Percentiles rank a stretch among this genome's conserved stretches.
These are phyloP conservation scores for Odocoileus hemionus DNA, from an alignment of 2,113 vertebrate genomes.

Conservation along the genomic window DNA sequence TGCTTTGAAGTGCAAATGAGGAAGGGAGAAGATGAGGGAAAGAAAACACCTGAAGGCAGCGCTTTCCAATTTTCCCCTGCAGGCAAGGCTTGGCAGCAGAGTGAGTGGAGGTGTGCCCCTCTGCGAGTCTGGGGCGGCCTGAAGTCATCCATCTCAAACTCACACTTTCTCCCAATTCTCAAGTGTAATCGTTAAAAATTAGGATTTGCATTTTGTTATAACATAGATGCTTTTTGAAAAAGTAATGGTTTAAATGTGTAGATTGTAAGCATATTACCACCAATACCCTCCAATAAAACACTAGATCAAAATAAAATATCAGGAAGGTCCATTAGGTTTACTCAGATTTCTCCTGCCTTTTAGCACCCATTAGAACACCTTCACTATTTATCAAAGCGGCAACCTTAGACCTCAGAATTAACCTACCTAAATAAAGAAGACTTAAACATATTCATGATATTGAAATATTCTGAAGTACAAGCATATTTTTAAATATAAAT, in stretches of 20 bases:
- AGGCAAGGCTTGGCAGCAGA: neutral
- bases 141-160: neutral
- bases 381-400: neutral
- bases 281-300: neutral
- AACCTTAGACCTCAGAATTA: neutral
- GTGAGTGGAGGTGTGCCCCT: neutral
- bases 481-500: neutral
- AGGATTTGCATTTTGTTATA: neutral
- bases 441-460: neutral
- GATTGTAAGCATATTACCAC: neutral
- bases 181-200: neutral
- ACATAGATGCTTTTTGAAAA: neutral
- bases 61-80: neutral
- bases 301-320: neutral
- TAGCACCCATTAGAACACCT: neutral
- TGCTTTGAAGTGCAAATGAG: slow-evolving; percentile 54
- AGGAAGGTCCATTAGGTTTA: neutral
- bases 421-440: neutral
- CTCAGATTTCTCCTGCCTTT: neutral
- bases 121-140: neutral
- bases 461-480: neutral
- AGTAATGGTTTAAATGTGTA: neutral
- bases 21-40: neutral
- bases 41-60: neutral
- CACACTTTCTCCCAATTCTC: neutral